Evolutionary conservation across 2,888 invertebrate genomes (phyloP).

Genomic region (Troilus luridus): DNA sequence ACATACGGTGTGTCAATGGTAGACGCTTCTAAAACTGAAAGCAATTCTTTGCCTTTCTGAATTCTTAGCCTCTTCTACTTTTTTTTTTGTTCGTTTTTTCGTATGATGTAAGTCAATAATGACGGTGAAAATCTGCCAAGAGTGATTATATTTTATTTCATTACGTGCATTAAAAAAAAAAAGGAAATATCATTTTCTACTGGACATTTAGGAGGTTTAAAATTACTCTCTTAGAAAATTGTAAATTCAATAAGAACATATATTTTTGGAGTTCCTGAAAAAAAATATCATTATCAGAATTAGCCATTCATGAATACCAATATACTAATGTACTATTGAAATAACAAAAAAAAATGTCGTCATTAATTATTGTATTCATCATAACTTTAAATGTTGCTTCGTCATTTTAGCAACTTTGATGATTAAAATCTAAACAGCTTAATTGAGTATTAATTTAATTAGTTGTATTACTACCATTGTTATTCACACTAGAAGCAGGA

Average conservation of each 20-base stretch:
- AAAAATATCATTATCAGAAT: no score
- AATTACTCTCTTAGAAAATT: no score
- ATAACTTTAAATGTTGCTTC: not conserved
- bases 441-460: not conserved
- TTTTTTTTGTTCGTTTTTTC: not conserved
- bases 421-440: no score
- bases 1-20: no score
- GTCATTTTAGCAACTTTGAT: no score
- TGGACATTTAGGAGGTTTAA: not conserved
- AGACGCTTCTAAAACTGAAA: no score
- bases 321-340: no score
- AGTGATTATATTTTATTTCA: not conserved
- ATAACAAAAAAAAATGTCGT: no score
- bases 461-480: not conserved
- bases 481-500: not conserved
- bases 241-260: no score
- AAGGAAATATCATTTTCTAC: not conserved
- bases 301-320: no score
- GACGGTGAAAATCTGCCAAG: constrained; percentile 24
- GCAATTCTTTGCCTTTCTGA: no score
- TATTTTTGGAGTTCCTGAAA: no score
- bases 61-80: constrained; percentile 24
- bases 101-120: not conserved
- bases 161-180: not conserved
- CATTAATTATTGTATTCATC: not conserved